Evolutionary conservation across 1,140 invertebrate species (phyloP), one percentile per base, ranked within the genome.

Genomic region (Drosophila ironensis): DNA sequence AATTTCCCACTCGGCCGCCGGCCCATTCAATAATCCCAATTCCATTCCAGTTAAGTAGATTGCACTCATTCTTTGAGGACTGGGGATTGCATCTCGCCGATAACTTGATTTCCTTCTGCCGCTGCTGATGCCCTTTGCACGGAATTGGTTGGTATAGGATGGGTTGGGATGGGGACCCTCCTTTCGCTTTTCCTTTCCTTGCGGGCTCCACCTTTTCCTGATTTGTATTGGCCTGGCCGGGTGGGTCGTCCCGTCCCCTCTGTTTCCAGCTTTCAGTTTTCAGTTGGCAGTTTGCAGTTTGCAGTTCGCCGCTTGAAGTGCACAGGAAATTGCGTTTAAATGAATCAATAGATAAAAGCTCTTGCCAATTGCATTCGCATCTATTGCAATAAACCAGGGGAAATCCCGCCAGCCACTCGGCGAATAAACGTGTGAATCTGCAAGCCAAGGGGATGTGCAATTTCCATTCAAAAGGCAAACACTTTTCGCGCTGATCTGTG

Each of bases 331-430:
- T 84, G 51, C 64, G 63, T 56, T 67, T 68, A 60, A 82, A 69
- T 71, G 78, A 84, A 82, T 82, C 72, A 82, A 84, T 82, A 73
- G 77, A 84, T 82, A 82, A 72, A 76, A 82, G 45, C 69, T 41
- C 80, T 84, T 84, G 78, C 78, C 77, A 84, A 82, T 78, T 82
- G 76, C 71, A 80, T 30, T 63, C 41, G 56, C 41, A 54, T 56
- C 63, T 54, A 67, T 54, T 37, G 20, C 41, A 44, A 35, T 22
- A 11, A 64, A 25, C 35, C 25, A 56, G 11, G 56, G 38, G 52
- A 19, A 57, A 41, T 57, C 56, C 51, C 25, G 41, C n/a, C 14
- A 11, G 37, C 9, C 33, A 64, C 24, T 40, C 41, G 17, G 24
- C 3, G 2, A 38, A 8, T 22, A 11, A 27, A 8, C 4, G 16